These are phyloP conservation scores for Pluvialis apricaria DNA, from an alignment of 2,113 vertebrate species.

Conservation along the genomic window DNA sequence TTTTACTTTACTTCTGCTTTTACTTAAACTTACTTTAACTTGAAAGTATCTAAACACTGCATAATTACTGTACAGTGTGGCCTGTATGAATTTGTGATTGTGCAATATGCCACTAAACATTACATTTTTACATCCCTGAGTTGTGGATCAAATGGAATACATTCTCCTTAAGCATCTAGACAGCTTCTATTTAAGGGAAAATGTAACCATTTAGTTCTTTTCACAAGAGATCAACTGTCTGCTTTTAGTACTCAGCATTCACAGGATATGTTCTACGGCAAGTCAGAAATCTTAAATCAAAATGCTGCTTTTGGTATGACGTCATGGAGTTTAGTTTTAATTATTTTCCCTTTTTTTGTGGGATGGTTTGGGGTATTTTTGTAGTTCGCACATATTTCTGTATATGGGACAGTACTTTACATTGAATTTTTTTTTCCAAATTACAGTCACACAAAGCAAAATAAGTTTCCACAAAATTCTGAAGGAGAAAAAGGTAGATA, in stretches of 20 bases:
- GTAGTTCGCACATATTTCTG: not conserved
- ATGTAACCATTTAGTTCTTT: conserved; percentile 11
- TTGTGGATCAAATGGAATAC: conserved; percentile 32
- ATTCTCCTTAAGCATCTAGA: conserved; percentile 36
- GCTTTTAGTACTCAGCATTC: conserved; percentile 24
- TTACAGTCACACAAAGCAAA: not conserved
- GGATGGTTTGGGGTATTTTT: not conserved
- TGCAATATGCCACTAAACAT: conserved; percentile 10
- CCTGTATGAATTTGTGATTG: not conserved
- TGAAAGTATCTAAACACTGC: not conserved
- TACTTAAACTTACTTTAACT: not conserved
- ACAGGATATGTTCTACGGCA: not conserved
- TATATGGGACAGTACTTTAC: not conserved
- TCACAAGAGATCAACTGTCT: conserved; percentile 5
- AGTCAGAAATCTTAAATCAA: conserved; percentile 29
- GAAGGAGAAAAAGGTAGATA: not conserved
- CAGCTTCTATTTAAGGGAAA: conserved; percentile 42
- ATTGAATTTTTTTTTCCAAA: not conserved
- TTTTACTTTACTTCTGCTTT: not conserved
- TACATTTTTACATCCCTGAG: conserved; percentile 19
- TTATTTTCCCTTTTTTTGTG: not conserved
- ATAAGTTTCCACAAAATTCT: not conserved
- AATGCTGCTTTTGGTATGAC: not conserved
- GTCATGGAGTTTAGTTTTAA: not conserved
- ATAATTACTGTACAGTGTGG: conserved; percentile 34